Evolutionary conservation across 2,888 invertebrate species (phyloP).

Genomic region (Drosophila greeni): DNA sequence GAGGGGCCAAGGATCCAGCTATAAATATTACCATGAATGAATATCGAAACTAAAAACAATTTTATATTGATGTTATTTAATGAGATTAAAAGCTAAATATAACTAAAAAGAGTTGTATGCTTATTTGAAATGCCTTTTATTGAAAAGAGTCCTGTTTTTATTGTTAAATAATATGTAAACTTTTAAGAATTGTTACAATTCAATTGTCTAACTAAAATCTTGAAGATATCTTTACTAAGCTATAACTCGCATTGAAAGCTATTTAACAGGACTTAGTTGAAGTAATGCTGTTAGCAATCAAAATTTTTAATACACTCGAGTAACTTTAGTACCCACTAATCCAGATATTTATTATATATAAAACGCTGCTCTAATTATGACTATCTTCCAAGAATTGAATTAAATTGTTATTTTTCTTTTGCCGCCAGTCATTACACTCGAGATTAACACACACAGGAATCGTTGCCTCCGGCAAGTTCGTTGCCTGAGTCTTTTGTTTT

Average conservation of each 20-base stretch:
- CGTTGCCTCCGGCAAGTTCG: conserved; percentile 49
- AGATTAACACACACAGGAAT: conserved; percentile 32
- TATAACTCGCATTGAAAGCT: background rate
- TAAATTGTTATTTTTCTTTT: conserved; percentile 20
- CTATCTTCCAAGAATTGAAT: conserved; percentile 23
- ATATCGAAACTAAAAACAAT: no score
- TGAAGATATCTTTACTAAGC: no score
- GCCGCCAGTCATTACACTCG: conserved; percentile 20
- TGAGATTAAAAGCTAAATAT: no score
- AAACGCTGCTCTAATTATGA: conserved; percentile 11
- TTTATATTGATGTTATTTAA: no score
- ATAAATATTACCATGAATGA: no score
- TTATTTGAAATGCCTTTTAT: no score
- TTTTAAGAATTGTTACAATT: no score
- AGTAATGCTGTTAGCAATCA: background rate
- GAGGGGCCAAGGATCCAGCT: no score
- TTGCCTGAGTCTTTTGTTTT: conserved; percentile 69
- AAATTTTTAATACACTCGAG: background rate
- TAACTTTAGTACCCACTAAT: background rate
- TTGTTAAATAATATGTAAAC: no score
- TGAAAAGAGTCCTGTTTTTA: no score
- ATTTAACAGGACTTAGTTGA: background rate
- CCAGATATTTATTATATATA: conserved; percentile 3
- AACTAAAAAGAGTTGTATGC: no score
- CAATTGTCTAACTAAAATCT: no score